Evolutionary conservation across 2,888 invertebrate species (phyloP).

Genomic region (Leucophenga montana): DNA sequence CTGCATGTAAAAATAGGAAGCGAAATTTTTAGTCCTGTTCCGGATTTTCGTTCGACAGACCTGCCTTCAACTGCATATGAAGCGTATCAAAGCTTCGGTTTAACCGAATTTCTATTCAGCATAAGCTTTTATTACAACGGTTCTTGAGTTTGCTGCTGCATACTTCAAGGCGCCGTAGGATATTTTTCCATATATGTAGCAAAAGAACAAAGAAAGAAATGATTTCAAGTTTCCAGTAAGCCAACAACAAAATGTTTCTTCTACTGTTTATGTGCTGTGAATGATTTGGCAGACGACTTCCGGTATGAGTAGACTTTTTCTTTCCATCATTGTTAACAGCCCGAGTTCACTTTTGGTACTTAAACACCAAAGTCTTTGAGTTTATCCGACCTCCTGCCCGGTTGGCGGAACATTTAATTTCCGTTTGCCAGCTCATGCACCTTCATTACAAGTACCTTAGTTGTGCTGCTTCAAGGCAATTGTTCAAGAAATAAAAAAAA

Average conservation of each 20-base stretch:
- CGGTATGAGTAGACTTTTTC: slow-evolving; percentile 1
- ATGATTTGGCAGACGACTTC: slow-evolving; percentile 21
- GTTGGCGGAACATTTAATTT: slow-evolving; percentile 18
- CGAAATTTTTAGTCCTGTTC: too few relatives aligned
- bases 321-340: background rate
- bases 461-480: background rate
- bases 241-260: slow-evolving; percentile 1
- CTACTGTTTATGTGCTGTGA: slow-evolving; percentile 6
- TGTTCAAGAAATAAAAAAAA: background rate
- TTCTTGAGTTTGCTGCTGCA: background rate
- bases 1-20: too few relatives aligned
- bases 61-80: too few relatives aligned
- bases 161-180: slow-evolving; percentile 19
- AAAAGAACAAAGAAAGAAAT: background rate
- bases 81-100: too few relatives aligned
- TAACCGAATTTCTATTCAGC: too few relatives aligned
- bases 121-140: too few relatives aligned
- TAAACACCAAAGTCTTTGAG: background rate
- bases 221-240: background rate
- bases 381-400: background rate
- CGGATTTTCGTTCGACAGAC: too few relatives aligned
- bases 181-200: slow-evolving; percentile 7
- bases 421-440: background rate
- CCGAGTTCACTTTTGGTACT: background rate
- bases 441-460: slow-evolving; percentile 3